Evolutionary conservation across 92 coral and sea anemone species (phyloP).

Genomic region (Heteractis magnifica): DNA sequence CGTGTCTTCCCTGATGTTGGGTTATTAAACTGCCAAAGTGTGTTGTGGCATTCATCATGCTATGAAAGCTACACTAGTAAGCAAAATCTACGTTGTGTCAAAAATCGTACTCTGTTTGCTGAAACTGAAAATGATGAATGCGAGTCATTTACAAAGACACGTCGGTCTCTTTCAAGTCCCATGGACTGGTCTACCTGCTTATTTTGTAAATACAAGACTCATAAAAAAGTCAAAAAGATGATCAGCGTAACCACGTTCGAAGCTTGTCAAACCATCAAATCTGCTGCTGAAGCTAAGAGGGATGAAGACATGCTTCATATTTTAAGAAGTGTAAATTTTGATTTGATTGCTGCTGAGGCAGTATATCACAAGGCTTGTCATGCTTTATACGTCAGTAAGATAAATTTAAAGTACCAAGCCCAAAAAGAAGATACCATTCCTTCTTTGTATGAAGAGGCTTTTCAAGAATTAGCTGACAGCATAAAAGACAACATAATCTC

Average conservation of each 20-base stretch:
- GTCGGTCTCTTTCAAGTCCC: constrained; percentile 7
- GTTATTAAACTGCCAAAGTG: not conserved
- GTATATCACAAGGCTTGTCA: constrained; percentile 43
- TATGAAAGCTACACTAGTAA: constrained; percentile 44
- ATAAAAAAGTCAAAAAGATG: constrained; percentile 27
- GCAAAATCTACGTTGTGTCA: constrained; percentile 27
- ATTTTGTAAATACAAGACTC: constrained; percentile 26
- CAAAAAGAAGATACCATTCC: not conserved
- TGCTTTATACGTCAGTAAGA: constrained; percentile 47
- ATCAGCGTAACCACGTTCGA: constrained; percentile 19
- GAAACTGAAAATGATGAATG: not conserved
- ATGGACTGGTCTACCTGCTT: constrained; percentile 36
- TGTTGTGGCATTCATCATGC: constrained; percentile 44
- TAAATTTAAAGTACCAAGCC: constrained; percentile 31
- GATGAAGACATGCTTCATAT: constrained; percentile 37
- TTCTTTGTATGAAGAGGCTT: constrained; percentile 38
- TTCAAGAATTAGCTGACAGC: not conserved
- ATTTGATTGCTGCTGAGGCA: constrained; percentile 48
- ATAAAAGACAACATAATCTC: not conserved
- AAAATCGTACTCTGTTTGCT: not conserved
- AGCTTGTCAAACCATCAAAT: constrained; percentile 29
- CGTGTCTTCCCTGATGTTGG: not conserved
- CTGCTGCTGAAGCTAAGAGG: constrained; percentile 40
- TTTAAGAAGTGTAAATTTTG: constrained; percentile 30
- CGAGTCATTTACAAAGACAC: not conserved